Base-by-base conservation (phyloP, 2,113 vertebrate genomes). In the Colossoma macropomum region DNA sequence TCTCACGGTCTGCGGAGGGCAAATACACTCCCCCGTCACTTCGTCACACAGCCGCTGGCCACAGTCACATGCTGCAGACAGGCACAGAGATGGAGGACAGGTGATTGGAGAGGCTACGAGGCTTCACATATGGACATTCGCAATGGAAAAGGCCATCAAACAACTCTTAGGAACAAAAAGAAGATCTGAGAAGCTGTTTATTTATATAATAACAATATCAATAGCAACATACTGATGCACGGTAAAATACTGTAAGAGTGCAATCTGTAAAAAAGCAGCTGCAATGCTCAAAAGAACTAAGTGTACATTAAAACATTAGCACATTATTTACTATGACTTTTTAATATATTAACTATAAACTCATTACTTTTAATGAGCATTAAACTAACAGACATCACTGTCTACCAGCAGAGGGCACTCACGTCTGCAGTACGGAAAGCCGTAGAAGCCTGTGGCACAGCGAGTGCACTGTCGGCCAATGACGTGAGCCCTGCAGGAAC, bases 361-460 rank as follows among this genome's bases (percentile, higher is more conserved):
- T 2, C 9, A 21, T 2, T 3, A 56, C 3, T 2, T 21, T 3
- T 38, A 38, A 7, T 38, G 3, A 38, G 41, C 1, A 4, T 45
- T 45, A 11, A 11, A 45, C 41, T 45, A 45, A 9, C 9, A 9
- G 3, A 10, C 2, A 13, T n/a, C 15, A 1, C 15, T 23, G 30
- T 52, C 4, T 13, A 23, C 32, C 66, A 75, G 30, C n/a, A 81
- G 72, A 76, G 13, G 78, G 60, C 19, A 94, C 97, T 96, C 87
- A 99, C 98, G 81, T 86, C 86, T 96, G 93, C 98, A 99, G 87
- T 92, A 93, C 0, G 98, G 98, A 89, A 99, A 99, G 86, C 97
- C 95, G 0, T 96, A 98, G 92, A 95, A 95, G 84, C 97, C 96
- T 0, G 93, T 95, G 3, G 89, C 94, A 87, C 98, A 99, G 16